A percentile compares a stretch with the other conserved stretches of the same genome.
Conservation (phyloP, 2,113 vertebrate species). For the Mus pahari region DNA sequence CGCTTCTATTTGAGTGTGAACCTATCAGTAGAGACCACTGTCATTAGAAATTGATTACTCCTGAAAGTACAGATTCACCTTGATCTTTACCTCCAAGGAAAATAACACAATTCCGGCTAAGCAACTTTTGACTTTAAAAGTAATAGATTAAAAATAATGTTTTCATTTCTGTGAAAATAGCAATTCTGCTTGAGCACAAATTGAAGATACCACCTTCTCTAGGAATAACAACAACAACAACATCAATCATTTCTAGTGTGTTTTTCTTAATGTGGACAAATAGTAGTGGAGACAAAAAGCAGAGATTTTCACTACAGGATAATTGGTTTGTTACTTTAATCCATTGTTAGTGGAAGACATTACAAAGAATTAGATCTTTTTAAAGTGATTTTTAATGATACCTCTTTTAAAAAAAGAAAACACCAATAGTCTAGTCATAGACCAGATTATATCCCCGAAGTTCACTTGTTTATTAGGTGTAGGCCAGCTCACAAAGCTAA, state of each 20-base stretch:
- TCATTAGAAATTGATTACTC: neutral
- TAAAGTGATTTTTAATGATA: neutral
- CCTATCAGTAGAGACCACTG: neutral
- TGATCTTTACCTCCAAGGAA: conserved; percentile 15
- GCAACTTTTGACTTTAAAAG: neutral
- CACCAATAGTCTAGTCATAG: neutral
- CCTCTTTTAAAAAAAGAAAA: neutral
- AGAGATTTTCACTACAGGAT: neutral
- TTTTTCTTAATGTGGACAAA: neutral
- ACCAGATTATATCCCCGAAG: neutral
- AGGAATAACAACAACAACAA: no score
- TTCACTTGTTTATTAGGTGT: neutral
- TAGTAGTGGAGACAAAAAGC: neutral
- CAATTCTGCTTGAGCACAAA: neutral
- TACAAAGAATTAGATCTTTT: neutral
- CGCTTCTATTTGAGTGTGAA: conserved; percentile 14
- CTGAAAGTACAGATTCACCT: conserved; percentile 1
- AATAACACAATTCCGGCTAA: conserved; percentile 3
- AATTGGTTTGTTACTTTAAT: neutral
- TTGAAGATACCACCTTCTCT: neutral
- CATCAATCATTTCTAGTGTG: neutral
- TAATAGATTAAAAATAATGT: neutral
- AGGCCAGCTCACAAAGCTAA: neutral
- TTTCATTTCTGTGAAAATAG: conserved; percentile 17
- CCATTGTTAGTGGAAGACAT: neutral